A percentile compares a stretch with the other conserved stretches of the same genome.
Evolutionary conservation across 2,888 invertebrate genomes (phyloP).

Genomic region (Lycia hirtaria): DNA sequence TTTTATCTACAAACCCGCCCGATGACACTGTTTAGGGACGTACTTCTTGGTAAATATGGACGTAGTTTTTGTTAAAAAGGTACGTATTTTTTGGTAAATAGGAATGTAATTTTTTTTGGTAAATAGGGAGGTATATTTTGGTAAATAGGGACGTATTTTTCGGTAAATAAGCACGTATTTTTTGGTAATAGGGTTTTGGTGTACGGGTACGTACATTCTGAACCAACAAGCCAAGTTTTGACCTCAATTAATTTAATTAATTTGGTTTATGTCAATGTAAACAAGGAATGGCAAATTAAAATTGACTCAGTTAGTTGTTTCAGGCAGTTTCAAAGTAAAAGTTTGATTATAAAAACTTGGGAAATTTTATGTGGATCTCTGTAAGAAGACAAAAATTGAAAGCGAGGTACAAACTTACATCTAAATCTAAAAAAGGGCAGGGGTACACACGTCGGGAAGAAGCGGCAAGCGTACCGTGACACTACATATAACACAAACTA

Average conservation of each 20-base stretch:
- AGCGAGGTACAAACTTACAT: conserved; percentile 30
- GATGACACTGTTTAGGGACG: conserved; percentile 18
- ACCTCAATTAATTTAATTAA: too few species aligned
- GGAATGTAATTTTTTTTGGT: too few species aligned
- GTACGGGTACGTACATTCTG: too few species aligned
- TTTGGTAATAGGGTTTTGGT: too few species aligned
- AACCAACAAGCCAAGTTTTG: too few species aligned
- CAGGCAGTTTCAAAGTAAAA: neutral
- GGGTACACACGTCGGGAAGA: conserved; percentile 52
- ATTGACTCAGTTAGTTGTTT: neutral
- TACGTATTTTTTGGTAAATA: too few species aligned
- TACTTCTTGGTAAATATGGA: neutral
- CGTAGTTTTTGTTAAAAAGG: too few species aligned
- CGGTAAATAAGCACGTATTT: too few species aligned
- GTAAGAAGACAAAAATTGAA: conserved; percentile 66
- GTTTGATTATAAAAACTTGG: neutral
- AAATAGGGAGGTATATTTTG: too few species aligned
- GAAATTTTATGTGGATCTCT: conserved; percentile 34
- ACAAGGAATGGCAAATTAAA: neutral
- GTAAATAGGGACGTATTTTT: too few species aligned
- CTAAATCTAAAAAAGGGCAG: conserved; percentile 53
- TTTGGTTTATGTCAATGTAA: neutral
- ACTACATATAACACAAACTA: too few species aligned
- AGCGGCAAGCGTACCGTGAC: conserved; percentile 75
- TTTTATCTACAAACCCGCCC: conserved; percentile 89